These are phyloP conservation scores for Bubo bubo DNA, from an alignment of 2,113 vertebrate species.

Conservation along the genomic window DNA sequence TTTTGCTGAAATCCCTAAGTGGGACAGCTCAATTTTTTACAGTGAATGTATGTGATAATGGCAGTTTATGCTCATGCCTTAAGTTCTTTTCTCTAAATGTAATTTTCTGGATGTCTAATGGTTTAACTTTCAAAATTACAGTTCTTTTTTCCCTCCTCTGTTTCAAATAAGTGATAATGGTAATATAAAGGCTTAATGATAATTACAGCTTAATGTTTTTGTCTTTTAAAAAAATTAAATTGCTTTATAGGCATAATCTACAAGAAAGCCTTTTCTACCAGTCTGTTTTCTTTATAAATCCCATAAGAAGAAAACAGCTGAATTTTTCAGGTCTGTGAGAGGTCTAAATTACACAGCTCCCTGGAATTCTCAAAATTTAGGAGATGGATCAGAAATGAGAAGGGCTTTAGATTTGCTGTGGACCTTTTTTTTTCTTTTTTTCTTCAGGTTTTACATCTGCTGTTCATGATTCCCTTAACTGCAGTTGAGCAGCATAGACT, in stretches of 20 bases:
- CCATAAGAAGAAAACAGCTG: neutral
- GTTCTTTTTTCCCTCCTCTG: neutral
- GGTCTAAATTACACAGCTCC: neutral
- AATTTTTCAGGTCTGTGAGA: neutral
- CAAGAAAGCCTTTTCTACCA: neutral
- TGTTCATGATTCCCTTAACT: neutral
- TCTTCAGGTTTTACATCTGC: neutral
- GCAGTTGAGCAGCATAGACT: neutral
- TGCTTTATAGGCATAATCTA: neutral
- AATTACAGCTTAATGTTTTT: conserved; percentile 8
- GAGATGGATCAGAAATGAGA: neutral
- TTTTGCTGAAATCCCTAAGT: neutral
- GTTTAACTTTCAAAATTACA: neutral
- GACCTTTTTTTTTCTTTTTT: neutral
- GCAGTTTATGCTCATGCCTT: neutral
- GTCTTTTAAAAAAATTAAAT: neutral
- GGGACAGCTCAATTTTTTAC: neutral
- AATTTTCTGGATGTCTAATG: conserved; percentile 6
- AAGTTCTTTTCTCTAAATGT: neutral
- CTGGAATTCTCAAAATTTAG: neutral
- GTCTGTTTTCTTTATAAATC: neutral
- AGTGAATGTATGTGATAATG: neutral
- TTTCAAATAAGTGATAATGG: neutral
- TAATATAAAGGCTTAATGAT: conserved; percentile 5
- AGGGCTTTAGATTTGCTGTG: neutral